Base-by-base conservation (phyloP, 2,113 vertebrate genomes). In the Porphyrio hochstetteri region DNA sequence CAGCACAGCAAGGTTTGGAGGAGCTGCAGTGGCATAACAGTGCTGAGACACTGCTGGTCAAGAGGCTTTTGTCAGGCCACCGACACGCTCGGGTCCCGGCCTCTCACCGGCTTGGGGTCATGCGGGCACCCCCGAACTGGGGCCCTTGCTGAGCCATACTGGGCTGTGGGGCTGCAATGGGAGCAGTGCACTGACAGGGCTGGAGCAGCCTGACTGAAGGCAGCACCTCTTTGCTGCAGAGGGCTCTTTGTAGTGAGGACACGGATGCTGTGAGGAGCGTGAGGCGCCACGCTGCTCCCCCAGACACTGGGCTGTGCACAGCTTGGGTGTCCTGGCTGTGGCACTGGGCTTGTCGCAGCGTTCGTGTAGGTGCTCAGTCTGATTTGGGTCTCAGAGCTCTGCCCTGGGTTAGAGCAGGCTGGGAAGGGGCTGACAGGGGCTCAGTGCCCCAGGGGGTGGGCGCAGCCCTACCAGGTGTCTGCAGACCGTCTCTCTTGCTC, bases 101-200 rank as follows among this genome's bases (percentile, higher is more conserved):
- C 40, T 35, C 27, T 89, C 35, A 21, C 28, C 0, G 0, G 27
- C 28, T 55, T 33, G 3, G 1, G 20, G n/a, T 35, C 5, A 3
- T 13, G 23, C 56, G 40, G 40, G 40, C 18, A 50, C 4, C 44
- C 23, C 53, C 23, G 44, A 35, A 42, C 13, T 11, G 35, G 38
- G 46, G 25, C 35, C n/a, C 50, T 57, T 1, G 2, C 80, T 42
- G 72, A 64, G 35, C 17, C 16, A 23, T 36, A 4, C 46, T 42
- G 78, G 35, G 35, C 65, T 56, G 25, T 21, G 48, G 20, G 11
- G 25, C 42, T 57, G 42, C 24, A 16, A 18, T 38, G 56, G 61
- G 79, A 76, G 46, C n/a, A 24, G 46, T 20, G 28, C 4, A 52
- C 65, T 38, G 65, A 27, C 48, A 55, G 48, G 38, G 33, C 56